Evolutionary conservation across 2,113 vertebrate species (phyloP).

Genomic region (Stomatorhinus ivindoensis): DNA sequence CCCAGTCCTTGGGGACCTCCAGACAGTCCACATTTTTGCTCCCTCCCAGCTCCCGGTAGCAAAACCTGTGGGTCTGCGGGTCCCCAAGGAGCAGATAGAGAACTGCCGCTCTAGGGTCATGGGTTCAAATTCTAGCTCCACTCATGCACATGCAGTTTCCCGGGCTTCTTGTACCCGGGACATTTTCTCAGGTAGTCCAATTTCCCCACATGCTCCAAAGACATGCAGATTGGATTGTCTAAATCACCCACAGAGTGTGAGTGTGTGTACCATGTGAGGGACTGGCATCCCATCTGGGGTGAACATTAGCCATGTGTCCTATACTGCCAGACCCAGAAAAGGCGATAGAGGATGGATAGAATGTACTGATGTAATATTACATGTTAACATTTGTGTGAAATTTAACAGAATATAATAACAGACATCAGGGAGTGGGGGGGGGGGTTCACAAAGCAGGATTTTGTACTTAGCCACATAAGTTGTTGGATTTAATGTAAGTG

Average conservation of each 20-base stretch:
- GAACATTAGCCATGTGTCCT: not conserved
- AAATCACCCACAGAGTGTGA: not conserved
- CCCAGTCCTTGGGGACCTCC: not conserved
- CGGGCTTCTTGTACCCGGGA: not conserved
- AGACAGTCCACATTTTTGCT: not conserved
- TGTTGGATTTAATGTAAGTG: too few species aligned
- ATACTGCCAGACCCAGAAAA: not conserved
- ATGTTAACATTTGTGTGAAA: not conserved
- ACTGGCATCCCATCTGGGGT: not conserved
- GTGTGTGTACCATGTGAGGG: not conserved
- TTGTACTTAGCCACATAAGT: too few species aligned
- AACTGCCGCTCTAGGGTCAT: not conserved
- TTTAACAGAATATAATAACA: not conserved
- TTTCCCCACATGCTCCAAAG: not conserved
- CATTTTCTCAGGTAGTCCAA: not conserved
- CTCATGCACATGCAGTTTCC: not conserved
- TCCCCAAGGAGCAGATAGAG: not conserved
- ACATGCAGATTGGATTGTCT: not conserved
- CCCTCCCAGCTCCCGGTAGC: not conserved
- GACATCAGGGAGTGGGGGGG: not conserved
- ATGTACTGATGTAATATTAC: not conserved
- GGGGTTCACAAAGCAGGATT: too few species aligned
- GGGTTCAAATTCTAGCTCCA: not conserved
- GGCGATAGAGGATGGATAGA: not conserved
- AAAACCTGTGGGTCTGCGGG: not conserved